Evolutionary conservation across 1,140 invertebrate species (phyloP), one percentile per base, ranked within the genome.

Genomic region (Diuraphis noxia): DNA sequence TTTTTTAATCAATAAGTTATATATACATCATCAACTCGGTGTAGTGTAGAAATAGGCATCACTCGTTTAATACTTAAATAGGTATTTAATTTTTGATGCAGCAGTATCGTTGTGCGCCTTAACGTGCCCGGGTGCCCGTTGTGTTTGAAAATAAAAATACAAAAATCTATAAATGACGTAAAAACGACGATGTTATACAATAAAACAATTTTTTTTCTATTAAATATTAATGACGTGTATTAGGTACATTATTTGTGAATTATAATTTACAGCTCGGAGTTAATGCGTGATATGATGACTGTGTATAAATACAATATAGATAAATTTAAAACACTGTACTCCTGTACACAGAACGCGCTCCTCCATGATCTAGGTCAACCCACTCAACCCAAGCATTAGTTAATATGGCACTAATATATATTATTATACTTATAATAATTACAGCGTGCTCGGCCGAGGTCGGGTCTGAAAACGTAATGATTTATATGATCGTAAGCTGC

Each of bases 401-500:
- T n/a, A n/a, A n/a, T n/a, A n/a, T n/a, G n/a, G n/a, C n/a, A n/a
- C n/a, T n/a, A n/a, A n/a, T 36, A 36, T 79, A 77, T 38, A 38
- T 79, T 79, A 79, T 79, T 79, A 79, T 38, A 38, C n/a, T 79
- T 38, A 38, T 38, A 79, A 79, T 79, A 79, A 34, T 36, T 38
- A 79, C 77, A 38, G 21, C 77, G 77, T 21, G 77, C 77, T 8
- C 21, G n/a, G 77, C 36, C 7, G 7, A 38, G 21, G 36, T 72
- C 30, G n/a, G 56, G 56, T 72, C 56, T 72, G 56, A 38, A 79
- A 82, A 25, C 79, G 38, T 82, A 25, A 40, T 82, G 36, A 40
- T 82, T 82, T 21, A 82, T 82, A 82, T 40, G 34, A 82, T 40
- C 79, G 10, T 82, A 82, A 82, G 36, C 79, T 40, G 79, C 79